Evolutionary conservation across 2,888 invertebrate genomes (phyloP).

Genomic region (Oligia strigilis): DNA sequence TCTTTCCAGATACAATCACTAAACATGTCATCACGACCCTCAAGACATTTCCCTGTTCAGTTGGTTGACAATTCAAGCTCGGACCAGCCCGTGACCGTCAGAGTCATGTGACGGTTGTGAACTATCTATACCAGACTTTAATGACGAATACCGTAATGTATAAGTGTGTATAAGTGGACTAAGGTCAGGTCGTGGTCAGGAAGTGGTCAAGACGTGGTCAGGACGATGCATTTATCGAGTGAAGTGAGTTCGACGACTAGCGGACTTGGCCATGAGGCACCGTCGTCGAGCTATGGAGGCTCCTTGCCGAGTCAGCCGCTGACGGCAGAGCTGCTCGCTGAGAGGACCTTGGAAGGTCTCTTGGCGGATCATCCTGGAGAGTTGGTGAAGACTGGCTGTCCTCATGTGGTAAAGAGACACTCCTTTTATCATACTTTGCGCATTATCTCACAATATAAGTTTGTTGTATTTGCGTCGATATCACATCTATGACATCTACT

Average conservation of each 20-base stretch:
- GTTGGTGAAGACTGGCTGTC: conserved; percentile 98
- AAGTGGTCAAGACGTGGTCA: conserved; percentile 34
- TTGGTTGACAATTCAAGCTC: conserved; percentile 40
- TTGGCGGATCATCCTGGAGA: conserved; percentile 98
- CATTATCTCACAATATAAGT: too few relatives aligned
- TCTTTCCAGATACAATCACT: conserved; percentile 53
- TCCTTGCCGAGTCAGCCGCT: conserved; percentile 91
- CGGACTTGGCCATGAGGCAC: conserved; percentile 87
- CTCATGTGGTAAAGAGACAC: conserved; percentile 94
- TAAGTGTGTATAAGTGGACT: conserved; percentile 67
- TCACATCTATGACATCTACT: too few relatives aligned
- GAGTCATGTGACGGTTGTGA: conserved; percentile 84
- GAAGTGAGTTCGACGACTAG: conserved; percentile 94
- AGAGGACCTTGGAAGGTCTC: conserved; percentile 95
- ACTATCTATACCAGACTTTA: conserved; percentile 59
- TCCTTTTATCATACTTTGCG: too few relatives aligned
- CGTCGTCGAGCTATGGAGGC: conserved; percentile 85
- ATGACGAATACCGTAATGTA: conserved; percentile 52
- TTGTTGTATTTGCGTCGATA: too few relatives aligned
- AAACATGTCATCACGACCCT: conserved; percentile 60
- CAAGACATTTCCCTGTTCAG: conserved; percentile 36
- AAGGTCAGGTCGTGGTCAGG: conserved; percentile 52
- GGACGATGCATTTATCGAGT: conserved; percentile 94
- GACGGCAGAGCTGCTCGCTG: conserved; percentile 95
- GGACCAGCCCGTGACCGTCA: conserved; percentile 56